Base-by-base conservation (phyloP, 2,888 invertebrate species). In the Ectemnius continuus region DNA sequence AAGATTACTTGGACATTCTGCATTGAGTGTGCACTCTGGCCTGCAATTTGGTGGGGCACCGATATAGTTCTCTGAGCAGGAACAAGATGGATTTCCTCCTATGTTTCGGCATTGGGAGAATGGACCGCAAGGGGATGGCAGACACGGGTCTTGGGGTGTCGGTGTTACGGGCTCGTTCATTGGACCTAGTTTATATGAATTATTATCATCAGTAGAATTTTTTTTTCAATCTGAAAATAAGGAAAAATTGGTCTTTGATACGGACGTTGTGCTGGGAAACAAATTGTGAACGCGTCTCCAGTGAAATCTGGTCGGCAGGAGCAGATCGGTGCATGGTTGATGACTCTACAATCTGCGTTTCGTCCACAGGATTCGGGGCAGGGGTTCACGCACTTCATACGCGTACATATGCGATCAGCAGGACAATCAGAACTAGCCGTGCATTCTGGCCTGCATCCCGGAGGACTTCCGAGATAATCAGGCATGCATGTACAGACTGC, bases 241-340 rank as follows among this genome's bases (percentile, higher is more conserved):
- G 20, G 11, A 56, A 48, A 13, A 28, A 16, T 14, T 2, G 23
- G 48, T n/a, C n/a, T 8, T 26, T 14, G 20, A 68, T 76, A 76
- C 76, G 36, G 67, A 76, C 76, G 76, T 71, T 75, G 66, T 13
- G 18, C 0, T 4, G 76, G 68, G 68, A 76, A 76, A 88, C 96
- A 96, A 85, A 93, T 93, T 2, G 93, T 92, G 86, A 97, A 96
- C 57, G 97, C 96, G 93, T 97, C 95, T 26, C 97, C 97, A 14
- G 94, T 93, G 85, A 93, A 93, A 65, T 93, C 93, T 73, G 91
- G 92, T 73, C 94, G 94, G 86, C 97, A 97, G 79, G 94, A 95
- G 87, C 97, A 97, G 63, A 97, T 95, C 0, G 97, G 96, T 87
- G 95, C 95, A 89, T 97, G 97, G 87, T 96, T 96, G 78, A 96